Evolutionary conservation across 2,113 vertebrate species (phyloP).

Genomic region (Gobiocypris rarus): DNA sequence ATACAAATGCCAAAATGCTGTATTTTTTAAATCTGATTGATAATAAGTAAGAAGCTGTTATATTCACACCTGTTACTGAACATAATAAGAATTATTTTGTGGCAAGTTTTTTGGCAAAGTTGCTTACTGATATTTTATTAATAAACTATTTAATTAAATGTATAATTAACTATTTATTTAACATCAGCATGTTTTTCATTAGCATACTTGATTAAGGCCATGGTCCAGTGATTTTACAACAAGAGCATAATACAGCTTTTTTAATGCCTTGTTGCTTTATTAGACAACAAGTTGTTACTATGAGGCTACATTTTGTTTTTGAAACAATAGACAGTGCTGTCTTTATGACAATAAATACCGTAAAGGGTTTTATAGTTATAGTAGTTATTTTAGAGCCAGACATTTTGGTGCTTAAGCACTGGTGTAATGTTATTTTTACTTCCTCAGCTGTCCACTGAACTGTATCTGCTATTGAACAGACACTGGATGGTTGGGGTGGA

Average conservation of each 20-base stretch:
- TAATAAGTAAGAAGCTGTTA: background rate
- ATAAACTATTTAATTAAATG: too few species aligned
- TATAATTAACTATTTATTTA: background rate
- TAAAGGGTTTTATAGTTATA: too few species aligned
- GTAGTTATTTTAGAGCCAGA: slow-evolving; percentile 41
- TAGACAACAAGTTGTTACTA: background rate
- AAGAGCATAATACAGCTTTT: background rate
- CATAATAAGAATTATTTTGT: background rate
- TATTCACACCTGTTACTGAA: background rate
- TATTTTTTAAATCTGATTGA: background rate
- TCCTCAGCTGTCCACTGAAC: slow-evolving; percentile 68
- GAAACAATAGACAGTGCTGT: slow-evolving; percentile 20
- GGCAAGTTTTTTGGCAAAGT: too few species aligned
- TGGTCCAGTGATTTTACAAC: background rate
- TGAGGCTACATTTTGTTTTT: slow-evolving; percentile 4
- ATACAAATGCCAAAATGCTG: background rate
- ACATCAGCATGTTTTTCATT: background rate
- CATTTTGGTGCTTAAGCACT: slow-evolving; percentile 51
- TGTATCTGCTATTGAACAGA: slow-evolving; percentile 35
- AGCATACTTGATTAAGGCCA: background rate
- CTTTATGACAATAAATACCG: background rate
- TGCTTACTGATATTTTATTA: too few species aligned
- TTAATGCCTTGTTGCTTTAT: background rate
- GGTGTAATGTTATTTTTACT: slow-evolving; percentile 71
- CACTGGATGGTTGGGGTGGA: slow-evolving; percentile 27